Evolutionary conservation across 1,140 invertebrate genomes (phyloP).

Genomic region (Dysdera silvatica): DNA sequence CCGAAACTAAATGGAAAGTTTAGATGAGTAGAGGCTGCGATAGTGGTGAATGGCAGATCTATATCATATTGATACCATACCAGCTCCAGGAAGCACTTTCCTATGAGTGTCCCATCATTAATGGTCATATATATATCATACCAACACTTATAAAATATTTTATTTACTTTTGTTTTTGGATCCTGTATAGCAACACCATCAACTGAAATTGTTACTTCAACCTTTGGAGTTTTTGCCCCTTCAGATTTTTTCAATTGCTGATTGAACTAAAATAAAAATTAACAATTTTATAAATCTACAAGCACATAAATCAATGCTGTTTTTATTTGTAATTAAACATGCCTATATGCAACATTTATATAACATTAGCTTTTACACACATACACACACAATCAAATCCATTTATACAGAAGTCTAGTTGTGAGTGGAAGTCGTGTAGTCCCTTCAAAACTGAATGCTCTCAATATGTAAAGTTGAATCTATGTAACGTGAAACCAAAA

Average conservation of each 20-base stretch:
- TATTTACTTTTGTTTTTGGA: conserved; percentile 54
- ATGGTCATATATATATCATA: background rate
- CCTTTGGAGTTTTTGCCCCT: conserved; percentile 83
- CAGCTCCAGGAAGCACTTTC: too few relatives aligned
- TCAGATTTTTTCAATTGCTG: conserved; percentile 89
- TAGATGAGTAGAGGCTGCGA: too few relatives aligned
- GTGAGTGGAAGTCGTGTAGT: too few relatives aligned
- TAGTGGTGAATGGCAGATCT: too few relatives aligned
- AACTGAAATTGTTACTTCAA: conserved; percentile 80
- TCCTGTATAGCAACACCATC: conserved; percentile 93
- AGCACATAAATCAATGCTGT: background rate
- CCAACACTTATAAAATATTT: background rate
- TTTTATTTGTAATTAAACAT: background rate
- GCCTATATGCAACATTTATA: background rate
- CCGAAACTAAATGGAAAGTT: too few relatives aligned
- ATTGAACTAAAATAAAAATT: conserved; percentile 55
- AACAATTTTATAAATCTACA: background rate
- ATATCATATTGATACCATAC: too few relatives aligned
- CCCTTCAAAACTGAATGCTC: too few relatives aligned
- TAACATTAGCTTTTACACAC: background rate
- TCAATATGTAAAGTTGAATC: too few relatives aligned
- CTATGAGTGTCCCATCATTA: too few relatives aligned
- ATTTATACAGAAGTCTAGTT: background rate
- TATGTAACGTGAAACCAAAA: too few relatives aligned
- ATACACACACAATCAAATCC: background rate